A percentile compares a stretch with the other conserved stretches of the same genome.
phyloP scores from a whole-genome alignment of 2,113 vertebrate species.

The Rostratula benghalensis region DNA sequence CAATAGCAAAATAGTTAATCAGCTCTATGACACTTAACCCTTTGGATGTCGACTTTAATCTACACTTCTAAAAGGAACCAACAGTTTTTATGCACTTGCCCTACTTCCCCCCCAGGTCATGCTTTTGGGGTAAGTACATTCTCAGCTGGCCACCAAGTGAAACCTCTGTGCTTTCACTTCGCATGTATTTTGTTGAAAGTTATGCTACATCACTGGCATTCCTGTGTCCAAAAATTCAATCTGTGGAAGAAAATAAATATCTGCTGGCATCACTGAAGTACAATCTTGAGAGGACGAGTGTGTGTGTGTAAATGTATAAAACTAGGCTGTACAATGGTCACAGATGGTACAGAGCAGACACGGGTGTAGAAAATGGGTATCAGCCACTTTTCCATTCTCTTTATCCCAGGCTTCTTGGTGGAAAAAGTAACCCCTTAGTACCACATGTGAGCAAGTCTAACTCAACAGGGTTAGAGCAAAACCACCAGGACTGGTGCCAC shows the following conservation, averaged over 20 bases:
- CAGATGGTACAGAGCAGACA: neutral
- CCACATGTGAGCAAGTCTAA: neutral
- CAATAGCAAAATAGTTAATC: neutral
- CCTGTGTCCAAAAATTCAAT: neutral
- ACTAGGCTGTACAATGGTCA: neutral
- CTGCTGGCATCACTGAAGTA: neutral
- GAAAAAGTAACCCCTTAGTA: neutral
- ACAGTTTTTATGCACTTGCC: neutral
- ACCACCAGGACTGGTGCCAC: no score
- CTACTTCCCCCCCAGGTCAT: neutral
- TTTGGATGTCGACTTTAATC: neutral
- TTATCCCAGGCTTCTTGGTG: neutral
- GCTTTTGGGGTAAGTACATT: neutral
- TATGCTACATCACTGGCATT: neutral
- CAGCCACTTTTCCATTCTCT: neutral
- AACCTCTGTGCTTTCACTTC: neutral
- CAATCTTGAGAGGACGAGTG: neutral
- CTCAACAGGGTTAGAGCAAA: neutral
- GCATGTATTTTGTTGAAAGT: neutral
- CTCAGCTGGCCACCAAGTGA: neutral
- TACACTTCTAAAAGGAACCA: neutral
- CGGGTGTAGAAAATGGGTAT: rapidly evolving
- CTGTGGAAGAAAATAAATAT: neutral
- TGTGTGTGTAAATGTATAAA: neutral
- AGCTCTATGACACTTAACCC: neutral